Conservation (phyloP, 1,140 invertebrate species). For the Megalonaias nervosa region DNA sequence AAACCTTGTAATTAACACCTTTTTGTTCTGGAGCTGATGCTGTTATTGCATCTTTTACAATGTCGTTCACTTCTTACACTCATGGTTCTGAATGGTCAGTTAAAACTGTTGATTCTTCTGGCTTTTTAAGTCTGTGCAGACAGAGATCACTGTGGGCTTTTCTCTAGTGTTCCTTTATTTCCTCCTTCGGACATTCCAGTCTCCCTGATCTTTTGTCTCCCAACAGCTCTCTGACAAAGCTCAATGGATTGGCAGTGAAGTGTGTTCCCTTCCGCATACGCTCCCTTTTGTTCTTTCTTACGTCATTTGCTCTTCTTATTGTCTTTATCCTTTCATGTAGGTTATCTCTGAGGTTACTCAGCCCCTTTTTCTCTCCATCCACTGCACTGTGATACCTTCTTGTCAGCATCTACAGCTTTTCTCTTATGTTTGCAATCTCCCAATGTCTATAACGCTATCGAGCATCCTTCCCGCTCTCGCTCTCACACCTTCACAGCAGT, state of each 20-base stretch:
- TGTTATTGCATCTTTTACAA: slow-evolving; percentile 7
- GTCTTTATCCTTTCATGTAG: background rate
- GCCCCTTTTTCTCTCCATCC: slow-evolving; percentile 6
- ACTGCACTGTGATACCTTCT: background rate
- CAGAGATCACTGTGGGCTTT: background rate
- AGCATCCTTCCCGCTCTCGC: too few relatives aligned
- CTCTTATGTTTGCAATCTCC: too few relatives aligned
- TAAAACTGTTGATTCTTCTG: background rate
- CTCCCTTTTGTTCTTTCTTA: slow-evolving; percentile 3
- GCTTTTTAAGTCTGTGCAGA: background rate
- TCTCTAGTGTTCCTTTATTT: slow-evolving; percentile 5
- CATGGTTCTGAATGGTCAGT: slow-evolving; percentile 5
- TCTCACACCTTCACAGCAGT: too few relatives aligned
- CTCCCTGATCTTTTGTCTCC: slow-evolving; percentile 14
- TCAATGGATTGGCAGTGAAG: background rate
- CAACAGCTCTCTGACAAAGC: background rate
- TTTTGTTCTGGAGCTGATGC: slow-evolving; percentile 16
- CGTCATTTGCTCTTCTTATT: slow-evolving; percentile 14
- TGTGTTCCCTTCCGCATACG: background rate
- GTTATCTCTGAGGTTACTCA: background rate
- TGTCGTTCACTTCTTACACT: slow-evolving; percentile 10
- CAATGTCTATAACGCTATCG: too few relatives aligned
- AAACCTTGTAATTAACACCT: slow-evolving; percentile 17
- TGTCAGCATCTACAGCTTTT: background rate
- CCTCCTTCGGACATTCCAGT: background rate